phyloP scores from a whole-genome alignment of 2,797 vertebrate species.

The Neopelma chrysocephalum region DNA sequence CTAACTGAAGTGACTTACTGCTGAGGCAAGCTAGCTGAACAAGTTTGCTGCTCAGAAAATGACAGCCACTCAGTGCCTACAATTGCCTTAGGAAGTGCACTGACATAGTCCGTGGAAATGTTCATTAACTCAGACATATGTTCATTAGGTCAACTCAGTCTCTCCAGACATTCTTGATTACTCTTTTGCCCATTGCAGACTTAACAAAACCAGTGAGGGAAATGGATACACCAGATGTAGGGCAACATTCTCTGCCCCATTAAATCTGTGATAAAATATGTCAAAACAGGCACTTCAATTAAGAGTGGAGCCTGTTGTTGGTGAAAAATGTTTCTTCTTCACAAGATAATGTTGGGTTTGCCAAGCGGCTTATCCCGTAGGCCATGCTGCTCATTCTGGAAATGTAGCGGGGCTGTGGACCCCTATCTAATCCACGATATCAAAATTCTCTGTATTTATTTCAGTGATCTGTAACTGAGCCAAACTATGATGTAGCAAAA shows the following conservation, averaged over 20 bases:
- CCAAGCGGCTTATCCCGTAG: not conserved
- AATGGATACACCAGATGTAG: not conserved
- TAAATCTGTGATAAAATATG: conserved; percentile 14
- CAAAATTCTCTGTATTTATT: not conserved
- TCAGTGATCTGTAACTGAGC: not conserved
- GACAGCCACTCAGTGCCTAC: conserved; percentile 48
- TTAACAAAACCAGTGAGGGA: conserved; percentile 6
- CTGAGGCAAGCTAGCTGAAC: conserved; percentile 11
- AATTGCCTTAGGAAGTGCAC: conserved; percentile 53
- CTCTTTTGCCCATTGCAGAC: not conserved
- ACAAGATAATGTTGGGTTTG: not conserved
- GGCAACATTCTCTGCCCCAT: not conserved
- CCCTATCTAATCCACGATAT: not conserved
- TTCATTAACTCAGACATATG: conserved; percentile 60
- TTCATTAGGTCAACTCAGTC: conserved; percentile 51
- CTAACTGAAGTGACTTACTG: conserved; percentile 10
- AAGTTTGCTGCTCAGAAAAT: conserved; percentile 51
- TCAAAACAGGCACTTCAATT: not conserved
- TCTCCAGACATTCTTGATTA: conserved; percentile 47
- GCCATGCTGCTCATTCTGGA: not conserved
- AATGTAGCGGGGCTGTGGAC: not conserved
- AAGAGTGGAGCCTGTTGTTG: not conserved
- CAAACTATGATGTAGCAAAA: not conserved
- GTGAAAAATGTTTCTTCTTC: not conserved
- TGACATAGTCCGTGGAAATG: conserved; percentile 39